Base-by-base conservation (phyloP, 2,797 vertebrate species). In the Taeniopygia guttata region DNA sequence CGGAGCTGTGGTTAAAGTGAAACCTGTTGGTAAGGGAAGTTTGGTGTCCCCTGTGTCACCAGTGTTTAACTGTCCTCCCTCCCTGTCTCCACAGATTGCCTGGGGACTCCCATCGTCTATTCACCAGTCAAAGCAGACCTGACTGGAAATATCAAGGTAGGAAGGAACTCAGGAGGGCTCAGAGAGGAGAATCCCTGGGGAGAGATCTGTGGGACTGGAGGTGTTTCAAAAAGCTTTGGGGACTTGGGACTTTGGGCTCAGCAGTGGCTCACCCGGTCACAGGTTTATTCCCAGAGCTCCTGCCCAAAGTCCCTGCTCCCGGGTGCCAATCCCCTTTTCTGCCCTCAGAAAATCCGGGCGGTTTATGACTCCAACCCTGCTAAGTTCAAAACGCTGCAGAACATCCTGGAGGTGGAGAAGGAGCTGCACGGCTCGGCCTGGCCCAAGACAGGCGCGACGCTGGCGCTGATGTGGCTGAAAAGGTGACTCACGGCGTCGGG, bases 391-490 rank as follows among this genome's bases (percentile, higher is more conserved):
- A 99, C 99, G 0, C 98, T 99, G 49, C 98, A 99, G 97, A 98
- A 98, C 94, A 99, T 99, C 93, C 88, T 99, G 97, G 99, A 99
- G 92, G 98, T 93, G 25, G 99, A 99, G 96, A 99, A 99, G 94
- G 99, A 99, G 91, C 98, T 98, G 98, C 89, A 99, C 1, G 98
- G 98, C 68, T 82, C 98, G 0, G 97, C 98, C 29, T 99, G 99
- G 99, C 99, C 99, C 58, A 99, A 97, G 96, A 98, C 98, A 0
- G 99, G 99, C 18, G 99, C 99, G 2, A 99, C 99, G 0, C 89
- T 99, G 94, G 98, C 99, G 0, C 98, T 99, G 34, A 98, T 99
- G 99, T 99, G 99, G 99, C 97, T 99, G 51, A 99, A 99, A 97
- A 99, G 99, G 99, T 99, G 97, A 98, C n/a, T 49, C 18, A 16